Evolutionary conservation across 1,140 invertebrate species (phyloP).

Genomic region (Hyles euphorbiae): DNA sequence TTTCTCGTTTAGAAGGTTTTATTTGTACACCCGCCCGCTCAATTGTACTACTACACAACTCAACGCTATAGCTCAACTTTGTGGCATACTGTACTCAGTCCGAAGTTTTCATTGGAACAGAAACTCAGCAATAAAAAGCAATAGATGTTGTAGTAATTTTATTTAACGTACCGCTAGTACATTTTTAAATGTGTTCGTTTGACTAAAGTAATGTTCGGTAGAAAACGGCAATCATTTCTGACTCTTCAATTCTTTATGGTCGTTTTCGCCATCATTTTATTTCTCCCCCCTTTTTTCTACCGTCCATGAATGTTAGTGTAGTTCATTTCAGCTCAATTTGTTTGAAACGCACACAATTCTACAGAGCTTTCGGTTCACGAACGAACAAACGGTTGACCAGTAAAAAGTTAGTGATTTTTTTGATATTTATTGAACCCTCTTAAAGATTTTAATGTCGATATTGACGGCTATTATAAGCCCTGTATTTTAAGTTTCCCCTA

Average conservation of each 20-base stretch:
- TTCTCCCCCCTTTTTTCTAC: constrained; percentile 52
- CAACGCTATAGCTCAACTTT: too few relatives aligned
- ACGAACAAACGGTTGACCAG: constrained; percentile 43
- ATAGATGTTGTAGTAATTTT: constrained; percentile 44
- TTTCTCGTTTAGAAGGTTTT: neutral
- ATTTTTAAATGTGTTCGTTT: constrained; percentile 21
- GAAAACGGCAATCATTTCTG: constrained; percentile 13
- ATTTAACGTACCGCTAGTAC: constrained; percentile 53
- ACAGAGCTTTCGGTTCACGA: constrained; percentile 47
- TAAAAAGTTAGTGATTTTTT: constrained; percentile 56
- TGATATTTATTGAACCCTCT: too few relatives aligned
- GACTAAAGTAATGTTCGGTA: constrained; percentile 16
- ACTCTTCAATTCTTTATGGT: neutral
- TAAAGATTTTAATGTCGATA: too few relatives aligned
- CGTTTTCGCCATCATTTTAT: neutral
- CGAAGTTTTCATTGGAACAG: neutral
- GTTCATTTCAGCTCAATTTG: constrained; percentile 23
- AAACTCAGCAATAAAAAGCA: constrained; percentile 51
- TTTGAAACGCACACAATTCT: constrained; percentile 37
- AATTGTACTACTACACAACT: neutral
- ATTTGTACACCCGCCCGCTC: neutral
- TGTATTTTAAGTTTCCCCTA: constrained; percentile 39
- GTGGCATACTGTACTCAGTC: neutral
- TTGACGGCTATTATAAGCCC: constrained; percentile 15
- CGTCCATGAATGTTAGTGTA: constrained; percentile 53